A percentile compares a stretch with the other conserved stretches of the same genome.
phyloP scores from a whole-genome alignment of 2,888 invertebrate genomes.

The Xestobium rufovillosum region DNA sequence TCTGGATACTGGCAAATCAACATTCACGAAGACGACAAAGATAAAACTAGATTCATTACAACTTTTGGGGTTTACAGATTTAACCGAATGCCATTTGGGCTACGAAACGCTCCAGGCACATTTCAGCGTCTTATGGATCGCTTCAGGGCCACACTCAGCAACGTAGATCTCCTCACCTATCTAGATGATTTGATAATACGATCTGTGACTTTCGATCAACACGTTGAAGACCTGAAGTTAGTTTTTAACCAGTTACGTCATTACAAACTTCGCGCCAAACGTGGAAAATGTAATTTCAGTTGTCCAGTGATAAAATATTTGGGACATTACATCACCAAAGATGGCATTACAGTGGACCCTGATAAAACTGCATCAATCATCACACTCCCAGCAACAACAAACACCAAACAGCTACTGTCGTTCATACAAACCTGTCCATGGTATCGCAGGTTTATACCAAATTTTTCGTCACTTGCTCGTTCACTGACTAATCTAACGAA shows the following conservation, averaged over 20 bases:
- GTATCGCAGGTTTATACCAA: slow-evolving; percentile 22
- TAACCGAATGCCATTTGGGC: slow-evolving; percentile 7
- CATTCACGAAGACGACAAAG: slow-evolving; percentile 17
- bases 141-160: slow-evolving; percentile 5
- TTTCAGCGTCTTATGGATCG: slow-evolving; percentile 8
- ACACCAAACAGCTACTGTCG: slow-evolving; percentile 18
- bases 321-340: slow-evolving; percentile 18
- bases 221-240: slow-evolving; percentile 15
- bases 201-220: slow-evolving; percentile 15
- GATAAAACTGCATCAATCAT: slow-evolving; percentile 18
- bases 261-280: slow-evolving; percentile 15
- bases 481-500: slow-evolving; percentile 19
- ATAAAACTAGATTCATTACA: slow-evolving; percentile 19
- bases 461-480: slow-evolving; percentile 19
- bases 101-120: slow-evolving; percentile 6
- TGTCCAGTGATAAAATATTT: slow-evolving; percentile 17
- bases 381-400: slow-evolving; percentile 20
- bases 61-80: slow-evolving; percentile 12
- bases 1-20: slow-evolving; percentile 28
- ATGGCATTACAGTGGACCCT: slow-evolving; percentile 22
- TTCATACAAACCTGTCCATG: slow-evolving; percentile 24
- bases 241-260: slow-evolving; percentile 15
- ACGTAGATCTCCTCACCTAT: slow-evolving; percentile 16
- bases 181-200: slow-evolving; percentile 24
- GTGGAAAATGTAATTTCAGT: slow-evolving; percentile 15